Percentiles rank a stretch among this genome's conserved stretches.
These are phyloP conservation scores for Periplaneta americana DNA, from an alignment of 1,140 invertebrate genomes.

Conservation along the genomic window DNA sequence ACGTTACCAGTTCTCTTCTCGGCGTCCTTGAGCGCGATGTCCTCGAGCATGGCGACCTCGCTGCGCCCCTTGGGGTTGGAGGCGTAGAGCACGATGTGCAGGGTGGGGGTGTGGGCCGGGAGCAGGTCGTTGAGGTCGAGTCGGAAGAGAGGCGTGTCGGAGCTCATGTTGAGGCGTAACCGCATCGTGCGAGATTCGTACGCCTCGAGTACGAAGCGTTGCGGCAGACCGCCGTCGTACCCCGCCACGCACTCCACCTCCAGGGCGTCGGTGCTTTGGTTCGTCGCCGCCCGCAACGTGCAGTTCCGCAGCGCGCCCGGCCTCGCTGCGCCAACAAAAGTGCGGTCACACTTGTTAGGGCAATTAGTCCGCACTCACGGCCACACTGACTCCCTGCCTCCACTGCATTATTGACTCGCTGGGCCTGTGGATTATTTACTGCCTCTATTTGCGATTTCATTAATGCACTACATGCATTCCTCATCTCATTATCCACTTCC, in stretches of 20 bases:
- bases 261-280: constrained; percentile 60
- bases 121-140: constrained; percentile 59
- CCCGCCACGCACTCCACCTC: constrained; percentile 69
- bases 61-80: constrained; percentile 83
- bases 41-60: constrained; percentile 71
- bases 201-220: constrained; percentile 75
- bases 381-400: too few species aligned
- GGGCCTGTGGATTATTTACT: too few species aligned
- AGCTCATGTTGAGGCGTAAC: constrained; percentile 59
- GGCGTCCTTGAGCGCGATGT: constrained; percentile 79
- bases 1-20: constrained; percentile 10
- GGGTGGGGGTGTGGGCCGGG: constrained; percentile 51
- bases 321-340: constrained; percentile 46
- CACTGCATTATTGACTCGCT: too few species aligned
- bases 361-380: too few species aligned
- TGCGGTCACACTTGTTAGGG: too few species aligned
- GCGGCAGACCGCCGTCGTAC: constrained; percentile 79
- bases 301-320: constrained; percentile 79
- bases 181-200: constrained; percentile 64
- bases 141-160: constrained; percentile 59
- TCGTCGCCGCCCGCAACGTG: constrained; percentile 63
- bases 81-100: constrained; percentile 75
- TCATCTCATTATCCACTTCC: too few species aligned
- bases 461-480: too few species aligned
- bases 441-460: too few species aligned